Percentiles rank a stretch among this genome's conserved stretches.
These are phyloP conservation scores for Cygnus atratus DNA, from an alignment of 2,113 vertebrate species.

Conservation along the genomic window DNA sequence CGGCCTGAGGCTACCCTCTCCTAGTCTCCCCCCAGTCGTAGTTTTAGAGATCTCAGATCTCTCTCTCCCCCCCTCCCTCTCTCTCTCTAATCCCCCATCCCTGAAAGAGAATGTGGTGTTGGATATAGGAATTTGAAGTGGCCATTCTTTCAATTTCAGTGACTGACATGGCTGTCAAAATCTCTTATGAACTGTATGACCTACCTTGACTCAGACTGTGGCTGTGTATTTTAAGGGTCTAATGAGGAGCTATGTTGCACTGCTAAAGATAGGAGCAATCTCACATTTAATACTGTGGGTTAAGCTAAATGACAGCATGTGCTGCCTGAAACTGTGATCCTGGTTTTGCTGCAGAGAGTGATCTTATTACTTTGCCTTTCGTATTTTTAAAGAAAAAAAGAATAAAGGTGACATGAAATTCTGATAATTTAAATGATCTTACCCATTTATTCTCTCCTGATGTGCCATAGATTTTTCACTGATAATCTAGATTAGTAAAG, in stretches of 20 bases:
- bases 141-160: slow-evolving; percentile 30
- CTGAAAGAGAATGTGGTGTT: neutral
- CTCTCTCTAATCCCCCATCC: neutral
- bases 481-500: slow-evolving; percentile 3
- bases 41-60: neutral
- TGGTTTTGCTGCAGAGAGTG: neutral
- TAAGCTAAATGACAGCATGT: slow-evolving; percentile 30
- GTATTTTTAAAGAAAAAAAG: neutral
- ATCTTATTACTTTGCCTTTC: slow-evolving; percentile 28
- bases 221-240: slow-evolving; percentile 33
- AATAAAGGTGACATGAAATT: neutral
- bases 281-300: slow-evolving; percentile 37
- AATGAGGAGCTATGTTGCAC: slow-evolving; percentile 20
- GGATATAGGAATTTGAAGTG: neutral
- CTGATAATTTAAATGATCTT: slow-evolving; percentile 9
- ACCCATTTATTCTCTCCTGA: neutral
- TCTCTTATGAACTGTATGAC: slow-evolving; percentile 32
- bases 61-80: too few species aligned
- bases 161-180: slow-evolving; percentile 22
- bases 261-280: slow-evolving; percentile 24
- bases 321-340: slow-evolving; percentile 3
- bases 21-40: neutral
- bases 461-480: slow-evolving; percentile 13
- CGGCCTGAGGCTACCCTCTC: neutral
- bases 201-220: neutral